phyloP scores from a whole-genome alignment of 1,140 invertebrate genomes.

The Gryon sp. region DNA sequence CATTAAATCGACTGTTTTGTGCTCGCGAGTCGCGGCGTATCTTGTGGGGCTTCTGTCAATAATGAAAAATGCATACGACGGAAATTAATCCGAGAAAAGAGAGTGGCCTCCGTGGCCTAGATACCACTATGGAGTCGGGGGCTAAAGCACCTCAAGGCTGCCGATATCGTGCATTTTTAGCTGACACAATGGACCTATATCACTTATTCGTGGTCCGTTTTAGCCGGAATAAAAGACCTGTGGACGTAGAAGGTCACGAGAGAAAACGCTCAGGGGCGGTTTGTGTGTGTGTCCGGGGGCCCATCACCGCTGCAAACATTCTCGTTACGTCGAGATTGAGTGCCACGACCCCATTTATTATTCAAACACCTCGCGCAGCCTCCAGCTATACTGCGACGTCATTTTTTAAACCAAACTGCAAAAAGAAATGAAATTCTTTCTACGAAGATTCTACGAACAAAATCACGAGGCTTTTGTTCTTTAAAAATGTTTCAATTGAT shows the following conservation, averaged over 20 bases:
- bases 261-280: constrained; percentile 53
- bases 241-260: constrained; percentile 56
- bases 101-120: constrained; percentile 64
- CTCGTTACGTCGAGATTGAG: constrained; percentile 75
- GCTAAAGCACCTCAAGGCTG: constrained; percentile 50
- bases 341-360: constrained; percentile 77
- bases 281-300: constrained; percentile 65
- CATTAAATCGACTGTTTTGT: constrained; percentile 56
- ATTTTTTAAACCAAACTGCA: constrained; percentile 33
- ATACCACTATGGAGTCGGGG: constrained; percentile 39
- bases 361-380: constrained; percentile 69
- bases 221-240: constrained; percentile 55
- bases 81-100: constrained; percentile 58
- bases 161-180: constrained; percentile 55
- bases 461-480: too few relatives aligned
- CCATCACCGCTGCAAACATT: constrained; percentile 78
- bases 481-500: too few relatives aligned
- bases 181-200: constrained; percentile 68
- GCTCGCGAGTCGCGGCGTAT: constrained; percentile 24
- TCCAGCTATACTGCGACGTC: constrained; percentile 39
- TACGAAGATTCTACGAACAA: too few relatives aligned
- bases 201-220: constrained; percentile 78
- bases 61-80: constrained; percentile 53
- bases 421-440: constrained; percentile 5
- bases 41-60: constrained; percentile 54